Evolutionary conservation across 1,140 invertebrate species (phyloP).

Genomic region (Lysiphlebus fabarum): DNA sequence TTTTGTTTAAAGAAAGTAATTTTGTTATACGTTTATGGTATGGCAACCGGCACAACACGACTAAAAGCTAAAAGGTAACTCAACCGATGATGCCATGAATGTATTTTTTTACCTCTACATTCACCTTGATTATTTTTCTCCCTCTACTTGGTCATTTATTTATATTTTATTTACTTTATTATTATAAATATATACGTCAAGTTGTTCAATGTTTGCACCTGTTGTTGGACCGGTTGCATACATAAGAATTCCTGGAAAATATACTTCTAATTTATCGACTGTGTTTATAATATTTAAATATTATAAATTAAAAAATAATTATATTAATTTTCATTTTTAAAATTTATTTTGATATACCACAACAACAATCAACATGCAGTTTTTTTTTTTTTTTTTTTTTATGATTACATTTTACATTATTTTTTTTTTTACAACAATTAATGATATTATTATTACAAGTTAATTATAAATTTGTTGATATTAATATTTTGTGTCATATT

Average conservation of each 20-base stretch:
- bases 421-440: too few relatives aligned
- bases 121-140: conserved; percentile 19
- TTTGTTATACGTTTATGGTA: not conserved
- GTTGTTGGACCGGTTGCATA: conserved; percentile 15
- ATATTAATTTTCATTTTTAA: not conserved
- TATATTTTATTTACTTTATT: conserved; percentile 6
- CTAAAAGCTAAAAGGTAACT: conserved; percentile 17
- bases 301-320: too few relatives aligned
- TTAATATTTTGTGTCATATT: too few relatives aligned
- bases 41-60: conserved; percentile 14
- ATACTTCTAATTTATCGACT: conserved; percentile 4
- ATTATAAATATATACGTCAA: conserved; percentile 8
- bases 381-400: conserved; percentile 27
- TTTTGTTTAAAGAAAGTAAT: not conserved
- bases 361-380: conserved; percentile 50
- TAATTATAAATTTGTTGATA: too few relatives aligned
- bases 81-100: conserved; percentile 13
- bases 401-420: too few relatives aligned
- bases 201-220: conserved; percentile 19
- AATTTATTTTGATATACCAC: conserved; percentile 46
- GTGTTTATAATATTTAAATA: conserved; percentile 6
- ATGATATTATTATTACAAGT: too few relatives aligned
- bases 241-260: conserved; percentile 6
- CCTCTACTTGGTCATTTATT: not conserved
- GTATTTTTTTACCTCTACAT: conserved; percentile 10